Base-by-base conservation (phyloP, 2,888 invertebrate genomes). In the Notocelia uddmanniana region DNA sequence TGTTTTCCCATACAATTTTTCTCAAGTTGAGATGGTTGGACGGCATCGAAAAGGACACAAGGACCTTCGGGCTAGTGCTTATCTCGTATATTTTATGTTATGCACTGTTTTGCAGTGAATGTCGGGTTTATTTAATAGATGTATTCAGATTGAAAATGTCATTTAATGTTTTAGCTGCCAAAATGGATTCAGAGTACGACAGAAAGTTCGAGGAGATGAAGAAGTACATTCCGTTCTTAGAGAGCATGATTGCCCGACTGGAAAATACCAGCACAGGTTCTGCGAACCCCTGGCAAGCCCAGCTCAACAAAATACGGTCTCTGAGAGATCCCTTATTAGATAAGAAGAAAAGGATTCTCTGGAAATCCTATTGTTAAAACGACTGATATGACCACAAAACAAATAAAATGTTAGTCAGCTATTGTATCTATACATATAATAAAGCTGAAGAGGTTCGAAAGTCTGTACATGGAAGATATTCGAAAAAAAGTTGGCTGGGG, bases 161-260 rank as follows among this genome's bases (percentile, higher is more conserved):
- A n/a, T n/a, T 45, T 19, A 75, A 50, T 63, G 81, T 88, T 78
- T 60, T 83, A 92, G 92, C 72, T 67, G 57, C 26, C 84, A 88
- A 86, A 73, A 93, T 93, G 93, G 89, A 88, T 75, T 76, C 76
- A 74, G 93, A 94, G 63, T 96, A 96, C 90, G 94, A 95, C 74
- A 87, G 83, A 74, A 96, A 96, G 88, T 94, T 96, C 83, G 92
- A 94, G 78, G 95, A 95, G 82, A 95, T 96, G 92, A 95, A 96
- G 88, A 94, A 94, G 79, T 96, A 96, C 88, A 94, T 96, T 79
- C 96, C 97, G n/a, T 96, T 96, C 83, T 86, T 97, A 85, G 95
- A 95, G 81, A 95, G 91, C 77, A 96, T 97, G 94, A 96, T 96
- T 80, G 89, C 90, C 59, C 94, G 95, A 81, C 87, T 96, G 78